Conservation (phyloP, 2,888 invertebrate genomes). For the Thecophora atra region DNA sequence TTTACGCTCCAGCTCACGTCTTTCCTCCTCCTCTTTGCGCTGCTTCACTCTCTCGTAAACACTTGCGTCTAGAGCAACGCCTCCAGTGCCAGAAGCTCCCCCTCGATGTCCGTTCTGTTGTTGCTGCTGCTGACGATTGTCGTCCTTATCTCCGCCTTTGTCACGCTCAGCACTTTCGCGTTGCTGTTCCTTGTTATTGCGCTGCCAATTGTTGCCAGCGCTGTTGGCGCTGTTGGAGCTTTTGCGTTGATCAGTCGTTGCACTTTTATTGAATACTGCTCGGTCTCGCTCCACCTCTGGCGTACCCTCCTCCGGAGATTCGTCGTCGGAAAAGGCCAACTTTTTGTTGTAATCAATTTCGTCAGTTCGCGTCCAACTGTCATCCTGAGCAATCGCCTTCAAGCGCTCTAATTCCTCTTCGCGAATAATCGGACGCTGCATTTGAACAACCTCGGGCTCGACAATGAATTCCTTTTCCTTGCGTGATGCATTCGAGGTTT, state of each 20-base stretch:
- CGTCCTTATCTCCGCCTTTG: constrained; percentile 51
- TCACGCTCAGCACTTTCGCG: constrained; percentile 47
- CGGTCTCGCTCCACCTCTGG: constrained; percentile 49
- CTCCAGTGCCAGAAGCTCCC: constrained; percentile 48
- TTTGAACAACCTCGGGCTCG: constrained; percentile 71
- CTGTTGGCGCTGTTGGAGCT: constrained; percentile 47
- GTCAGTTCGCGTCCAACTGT: constrained; percentile 92
- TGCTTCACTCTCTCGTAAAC: constrained; percentile 86
- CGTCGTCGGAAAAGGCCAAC: constrained; percentile 93
- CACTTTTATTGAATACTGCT: constrained; percentile 48
- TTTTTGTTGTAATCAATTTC: constrained; percentile 96
- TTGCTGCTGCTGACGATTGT: constrained; percentile 54
- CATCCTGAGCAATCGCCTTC: constrained; percentile 88
- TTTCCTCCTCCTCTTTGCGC: constrained; percentile 89
- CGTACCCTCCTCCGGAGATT: constrained; percentile 66
- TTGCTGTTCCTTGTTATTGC: constrained; percentile 41
- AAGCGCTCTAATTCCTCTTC: constrained; percentile 92
- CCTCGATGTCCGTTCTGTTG: constrained; percentile 63
- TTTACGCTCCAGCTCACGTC: constrained; percentile 75
- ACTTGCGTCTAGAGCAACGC: constrained; percentile 71
- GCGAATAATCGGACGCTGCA: constrained; percentile 87
- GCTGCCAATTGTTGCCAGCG: constrained; percentile 44
- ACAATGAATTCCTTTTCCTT: constrained; percentile 62
- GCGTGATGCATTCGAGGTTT: constrained; percentile 48
- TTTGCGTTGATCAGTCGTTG: constrained; percentile 47